Conservation (phyloP, 1,140 invertebrate species). For the Gryon sp. region DNA sequence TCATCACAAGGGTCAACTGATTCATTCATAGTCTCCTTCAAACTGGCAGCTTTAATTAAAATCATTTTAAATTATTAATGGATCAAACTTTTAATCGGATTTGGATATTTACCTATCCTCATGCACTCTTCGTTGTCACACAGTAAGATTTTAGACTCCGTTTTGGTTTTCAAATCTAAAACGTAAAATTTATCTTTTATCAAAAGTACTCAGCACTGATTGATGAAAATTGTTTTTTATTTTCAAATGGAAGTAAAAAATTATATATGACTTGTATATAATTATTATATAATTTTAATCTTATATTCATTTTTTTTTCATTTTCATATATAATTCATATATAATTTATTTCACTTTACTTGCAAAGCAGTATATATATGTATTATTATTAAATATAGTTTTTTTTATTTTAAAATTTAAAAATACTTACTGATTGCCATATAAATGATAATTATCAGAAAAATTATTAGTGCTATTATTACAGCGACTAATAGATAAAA, state of each 20-base stretch:
- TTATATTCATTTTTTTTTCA: too few relatives aligned
- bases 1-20: conserved; percentile 76
- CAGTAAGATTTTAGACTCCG: conserved; percentile 11
- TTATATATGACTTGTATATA: too few relatives aligned
- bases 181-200: too few relatives aligned
- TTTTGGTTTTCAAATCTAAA: conserved; percentile 5
- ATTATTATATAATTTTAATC: too few relatives aligned
- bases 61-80: conserved; percentile 8
- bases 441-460: conserved; percentile 45
- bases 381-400: too few relatives aligned
- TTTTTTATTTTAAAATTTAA: neutral
- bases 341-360: too few relatives aligned
- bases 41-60: conserved; percentile 73
- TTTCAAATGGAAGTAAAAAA: too few relatives aligned
- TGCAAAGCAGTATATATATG: too few relatives aligned
- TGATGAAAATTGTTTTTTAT: too few relatives aligned
- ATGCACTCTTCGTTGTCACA: conserved; percentile 75
- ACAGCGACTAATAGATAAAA: conserved; percentile 48
- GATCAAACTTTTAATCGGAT: neutral
- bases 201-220: too few relatives aligned
- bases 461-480: conserved; percentile 44
- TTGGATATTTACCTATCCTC: conserved; percentile 69
- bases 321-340: too few relatives aligned
- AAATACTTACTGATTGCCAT: conserved; percentile 39
- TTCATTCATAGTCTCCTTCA: conserved; percentile 77